Evolutionary conservation across 2,113 vertebrate species (phyloP), one percentile per base, ranked within the genome.

Genomic region (Peromyscus maniculatus): DNA sequence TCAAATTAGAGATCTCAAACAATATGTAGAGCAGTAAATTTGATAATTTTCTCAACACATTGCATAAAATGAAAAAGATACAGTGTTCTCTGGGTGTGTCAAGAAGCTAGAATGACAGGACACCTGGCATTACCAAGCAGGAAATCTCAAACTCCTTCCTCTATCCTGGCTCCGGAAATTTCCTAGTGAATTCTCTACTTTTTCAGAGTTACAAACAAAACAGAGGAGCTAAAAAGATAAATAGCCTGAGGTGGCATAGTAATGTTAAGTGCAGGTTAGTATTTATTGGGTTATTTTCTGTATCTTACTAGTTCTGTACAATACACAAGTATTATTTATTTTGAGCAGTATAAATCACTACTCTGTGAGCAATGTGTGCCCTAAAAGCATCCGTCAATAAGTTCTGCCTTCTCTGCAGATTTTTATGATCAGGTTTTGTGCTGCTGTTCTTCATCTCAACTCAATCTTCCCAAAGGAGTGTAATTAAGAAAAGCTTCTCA

Each of bases 401-500:
- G 28, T 89, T 96, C 6, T 94, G 3, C 13, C 87, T 69, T 92
- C 39, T 91, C 67, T 86, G 33, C 13, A 86, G 11, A 77, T 88
- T 15, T 31, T 93, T 64, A 91, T 0, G 7, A 52, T 36, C 64
- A 91, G 28, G 46, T 55, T 90, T 83, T 11, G 9, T 52, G 77
- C 31, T 6, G 15, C 1, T 15, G 46, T 43, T 87, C 24, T 55
- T 78, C 28, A 4, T 16, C 6, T 93, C 55, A 91, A 52, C 36
- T 94, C 7, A 87, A 10, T 90, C 75, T 57, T 92, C 39, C 21
- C 19, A 17, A 62, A 78, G 77, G 15, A 55, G 5, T 67, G 7
- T 89, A 93, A 96, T 93, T 91, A 94, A 94, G 10, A 33, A 57
- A 39, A 94, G 31, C 72, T 91, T 77, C 80, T n/a, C 91, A 79